A percentile compares a stretch with the other conserved stretches of the same genome.
These are phyloP conservation scores for Megaustenia siamemsis DNA, from an alignment of 2,888 invertebrate species.

Conservation along the genomic window DNA sequence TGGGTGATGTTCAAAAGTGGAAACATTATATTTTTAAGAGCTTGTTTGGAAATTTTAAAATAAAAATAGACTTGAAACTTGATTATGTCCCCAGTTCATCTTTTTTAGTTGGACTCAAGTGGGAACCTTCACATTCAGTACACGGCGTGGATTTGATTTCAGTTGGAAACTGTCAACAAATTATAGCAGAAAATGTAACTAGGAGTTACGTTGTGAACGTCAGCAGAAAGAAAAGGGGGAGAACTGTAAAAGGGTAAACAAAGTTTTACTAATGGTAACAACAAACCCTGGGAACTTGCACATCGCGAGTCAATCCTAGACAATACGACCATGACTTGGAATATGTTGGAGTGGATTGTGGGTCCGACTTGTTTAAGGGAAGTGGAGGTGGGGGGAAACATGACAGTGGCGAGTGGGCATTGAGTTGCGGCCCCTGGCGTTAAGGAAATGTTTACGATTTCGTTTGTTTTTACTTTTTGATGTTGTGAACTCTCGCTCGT, in stretches of 20 bases:
- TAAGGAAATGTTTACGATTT: not conserved
- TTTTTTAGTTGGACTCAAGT: no score
- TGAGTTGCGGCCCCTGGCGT: constrained; percentile 19
- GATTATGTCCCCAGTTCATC: no score
- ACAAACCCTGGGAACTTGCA: constrained; percentile 31
- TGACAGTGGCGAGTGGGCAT: constrained; percentile 28
- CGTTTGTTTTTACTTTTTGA: not conserved
- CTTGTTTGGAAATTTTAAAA: no score
- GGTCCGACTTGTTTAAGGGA: not conserved
- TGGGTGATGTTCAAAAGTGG: no score
- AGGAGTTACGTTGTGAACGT: not conserved
- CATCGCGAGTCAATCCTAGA: not conserved
- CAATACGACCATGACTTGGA: constrained; percentile 33
- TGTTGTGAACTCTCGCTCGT: not conserved
- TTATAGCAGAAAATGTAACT: not conserved
- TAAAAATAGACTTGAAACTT: no score
- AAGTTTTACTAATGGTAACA: not conserved
- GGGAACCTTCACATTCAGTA: no score
- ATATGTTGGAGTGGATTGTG: constrained; percentile 17
- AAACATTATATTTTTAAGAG: no score
- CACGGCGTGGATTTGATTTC: no score
- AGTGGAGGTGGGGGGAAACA: not conserved
- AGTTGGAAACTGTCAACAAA: not conserved
- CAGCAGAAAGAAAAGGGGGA: not conserved
- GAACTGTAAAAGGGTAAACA: not conserved